These are phyloP conservation scores for Rotaria sp. DNA, from an alignment of 2,888 invertebrate species.

Conservation along the genomic window DNA sequence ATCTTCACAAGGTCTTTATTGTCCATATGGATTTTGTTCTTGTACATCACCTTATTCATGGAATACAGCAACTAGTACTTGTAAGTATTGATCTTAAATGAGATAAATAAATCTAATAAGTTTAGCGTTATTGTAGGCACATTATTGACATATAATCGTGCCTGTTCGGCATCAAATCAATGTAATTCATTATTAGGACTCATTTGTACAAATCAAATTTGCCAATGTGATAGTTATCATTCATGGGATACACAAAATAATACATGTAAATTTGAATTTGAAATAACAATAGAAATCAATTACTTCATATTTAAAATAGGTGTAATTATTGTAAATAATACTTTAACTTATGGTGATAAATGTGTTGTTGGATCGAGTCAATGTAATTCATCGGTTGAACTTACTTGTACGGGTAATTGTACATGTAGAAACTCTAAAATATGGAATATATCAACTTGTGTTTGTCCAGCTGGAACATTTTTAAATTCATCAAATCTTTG, in stretches of 20 bases:
- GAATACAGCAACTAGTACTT: background rate
- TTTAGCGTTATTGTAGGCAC: background rate
- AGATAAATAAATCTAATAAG: background rate
- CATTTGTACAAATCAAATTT: background rate
- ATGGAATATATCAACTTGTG: background rate
- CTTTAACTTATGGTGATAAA: background rate
- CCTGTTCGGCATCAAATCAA: background rate
- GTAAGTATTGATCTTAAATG: background rate
- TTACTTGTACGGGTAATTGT: background rate
- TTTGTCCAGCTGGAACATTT: background rate
- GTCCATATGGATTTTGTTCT: background rate
- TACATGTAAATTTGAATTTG: background rate
- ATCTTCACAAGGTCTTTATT: background rate
- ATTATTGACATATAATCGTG: background rate
- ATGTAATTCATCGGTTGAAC: background rate
- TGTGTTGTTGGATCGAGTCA: background rate
- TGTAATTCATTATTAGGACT: background rate
- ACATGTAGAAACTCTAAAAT: background rate
- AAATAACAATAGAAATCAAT: background rate
- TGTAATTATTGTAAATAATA: background rate
- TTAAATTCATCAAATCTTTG: constrained; percentile 4
- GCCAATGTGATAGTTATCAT: background rate
- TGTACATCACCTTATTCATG: background rate
- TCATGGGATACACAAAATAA: background rate
- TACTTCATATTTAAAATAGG: background rate